A percentile compares a stretch with the other conserved stretches of the same genome.
Conservation (phyloP, 2,888 invertebrate species). For the Diachrysia chrysitis region DNA sequence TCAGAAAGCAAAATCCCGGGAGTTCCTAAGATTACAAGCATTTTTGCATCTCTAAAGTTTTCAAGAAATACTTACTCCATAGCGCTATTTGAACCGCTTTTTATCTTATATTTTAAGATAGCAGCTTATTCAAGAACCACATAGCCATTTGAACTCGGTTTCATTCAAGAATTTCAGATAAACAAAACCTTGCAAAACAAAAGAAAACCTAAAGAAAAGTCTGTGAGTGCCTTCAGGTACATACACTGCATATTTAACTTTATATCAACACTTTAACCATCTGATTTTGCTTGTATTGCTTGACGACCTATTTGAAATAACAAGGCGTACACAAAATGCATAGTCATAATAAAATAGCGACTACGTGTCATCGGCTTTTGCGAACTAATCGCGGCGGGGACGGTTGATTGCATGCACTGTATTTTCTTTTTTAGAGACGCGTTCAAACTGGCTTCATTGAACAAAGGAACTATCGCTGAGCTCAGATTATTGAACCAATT, state of each 20-base stretch:
- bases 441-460: conserved; percentile 78
- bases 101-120: not conserved
- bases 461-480: conserved; percentile 81
- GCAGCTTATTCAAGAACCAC: not conserved
- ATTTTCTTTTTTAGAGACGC: conserved; percentile 71
- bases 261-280: conserved; percentile 60
- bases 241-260: conserved; percentile 35
- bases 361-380: conserved; percentile 81
- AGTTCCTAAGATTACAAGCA: conserved; percentile 47
- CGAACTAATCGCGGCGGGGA: conserved; percentile 78
- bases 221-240: conserved; percentile 29
- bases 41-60: conserved; percentile 50
- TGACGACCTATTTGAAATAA: conserved; percentile 82
- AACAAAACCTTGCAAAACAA: conserved; percentile 3
- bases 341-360: conserved; percentile 75
- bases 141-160: not conserved
- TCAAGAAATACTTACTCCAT: conserved; percentile 25
- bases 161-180: not conserved
- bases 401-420: conserved; percentile 81
- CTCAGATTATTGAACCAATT: conserved; percentile 83
- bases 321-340: conserved; percentile 72
- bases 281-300: conserved; percentile 65
- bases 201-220: not conserved
- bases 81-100: conserved; percentile 18
- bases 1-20: conserved; percentile 36